Base-by-base conservation (phyloP, 2,113 vertebrate species). In the Sapayoa aenigma region DNA sequence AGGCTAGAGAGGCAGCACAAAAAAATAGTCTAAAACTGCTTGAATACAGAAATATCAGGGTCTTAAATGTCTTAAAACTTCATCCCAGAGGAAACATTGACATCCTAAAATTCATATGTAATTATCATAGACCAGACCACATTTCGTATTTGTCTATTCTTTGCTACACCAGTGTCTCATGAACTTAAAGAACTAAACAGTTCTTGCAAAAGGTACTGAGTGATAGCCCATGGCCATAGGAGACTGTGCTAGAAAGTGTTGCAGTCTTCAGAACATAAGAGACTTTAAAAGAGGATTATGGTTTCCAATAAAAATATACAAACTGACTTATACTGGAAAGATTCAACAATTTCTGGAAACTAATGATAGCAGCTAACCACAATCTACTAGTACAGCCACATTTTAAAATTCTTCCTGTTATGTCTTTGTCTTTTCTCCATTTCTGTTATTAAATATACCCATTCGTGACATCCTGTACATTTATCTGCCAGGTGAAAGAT, bases 281-380 rank as follows among this genome's bases (percentile, higher is more conserved):
- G 44, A 24, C 21, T n/a, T n/a, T 77, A 60, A 80, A 60, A 83
- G 46, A 69, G 0, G 41, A 58, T 89, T 46, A 46, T 39, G 39
- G 6, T 76, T 53, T 83, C 63, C 63, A 76, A 60, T 62, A 80
- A 91, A 76, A 73, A 50, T 69, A 62, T 76, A 69, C 89, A 80
- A 42, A 33, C 28, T 73, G 46, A 42, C 33, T 67, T 46, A 17
- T 87, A 63, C 50, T 28, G 58, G 91, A 87, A 95, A 73, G 23
- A 27, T 33, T 90, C 62, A 68, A 4, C 20, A 37, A 15, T 85
- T 94, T 79, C 87, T 85, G 84, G 77, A 78, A 96, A 91, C 7
- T 20, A 31, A 2, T 65, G 68, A 71, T 9, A 46, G n/a, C 5
- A 69, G 39, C 33, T 76, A 73, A 79, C 62, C 84, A 85, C 81